Evolutionary conservation across 2,113 vertebrate genomes (phyloP), one percentile per base, ranked within the genome.

Genomic region (Delphinapterus leucas): DNA sequence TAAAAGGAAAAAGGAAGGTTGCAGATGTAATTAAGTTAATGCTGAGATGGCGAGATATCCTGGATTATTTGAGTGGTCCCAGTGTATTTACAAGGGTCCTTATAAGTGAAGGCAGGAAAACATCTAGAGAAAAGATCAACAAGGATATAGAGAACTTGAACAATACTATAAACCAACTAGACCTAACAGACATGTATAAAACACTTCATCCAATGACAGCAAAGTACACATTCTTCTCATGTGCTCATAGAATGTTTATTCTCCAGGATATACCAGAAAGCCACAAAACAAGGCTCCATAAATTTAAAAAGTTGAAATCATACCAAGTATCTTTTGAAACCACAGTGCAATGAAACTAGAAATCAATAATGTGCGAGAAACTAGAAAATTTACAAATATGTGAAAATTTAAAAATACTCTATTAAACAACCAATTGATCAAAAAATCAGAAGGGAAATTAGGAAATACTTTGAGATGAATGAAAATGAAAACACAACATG

Each of bases 381-480:
- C 58, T 86, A 38, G 41, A 84, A 90, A 79, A 80, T 81, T 63
- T n/a, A 89, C 36, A 91, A 85, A 88, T 70, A 92, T 47, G 23
- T 91, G 10, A n/a, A 76, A 93, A 88, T 67, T 79, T 0, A 6
- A 53, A 96, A 93, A 65, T 13, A 93, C 36, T 18, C 53, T 53
- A 71, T 85, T 70, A 90, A 95, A 89, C 44, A 94, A 76, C 4
- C 7, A 68, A 21, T n/a, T 38, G 13, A 23, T 38, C n/a, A 81
- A 61, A 83, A 95, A 71, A 80, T 76, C 8, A 76, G 36, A 86
- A 49, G 9, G 6, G 13, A 87, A 95, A 60, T 95, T 84, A 81
- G 53, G 83, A 89, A 93, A 93, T 71, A 87, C 76, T 93, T 95
- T 70, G 47, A 93, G 49, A 76, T 77, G 49, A 95, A 80, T 80